Evolutionary conservation across 2,888 invertebrate genomes (phyloP), one percentile per base, ranked within the genome.

Genomic region (Lordiphosa fenestrarum): DNA sequence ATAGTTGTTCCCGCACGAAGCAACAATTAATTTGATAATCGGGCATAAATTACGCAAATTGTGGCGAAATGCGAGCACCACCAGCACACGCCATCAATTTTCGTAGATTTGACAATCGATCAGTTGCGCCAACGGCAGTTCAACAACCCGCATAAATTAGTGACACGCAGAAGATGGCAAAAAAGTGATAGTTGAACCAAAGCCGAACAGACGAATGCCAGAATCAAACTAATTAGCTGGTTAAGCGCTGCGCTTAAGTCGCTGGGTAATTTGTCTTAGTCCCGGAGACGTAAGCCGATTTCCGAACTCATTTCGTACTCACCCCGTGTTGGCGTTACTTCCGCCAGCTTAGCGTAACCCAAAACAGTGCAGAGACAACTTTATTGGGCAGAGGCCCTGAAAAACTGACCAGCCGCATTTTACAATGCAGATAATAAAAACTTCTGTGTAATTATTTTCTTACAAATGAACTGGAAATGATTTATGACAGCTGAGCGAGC

Each of bases 381-480:
- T 80, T 61, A 77, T 78, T 77, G 83, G 66, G 35, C 23, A 44
- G 49, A 53, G 76, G 71, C 73, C 75, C 66, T 70, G 80, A 75
- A 62, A 69, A 40, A 46, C 52, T 73, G 68, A 66, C 71, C 77
- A 66, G 33, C 44, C 44, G 30, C 13, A 12, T 23, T 39, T 47
- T 60, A 35, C 63, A 65, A 53, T 71, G 40, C 41, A 39, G 37
- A 37, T 12, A n/a, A 51, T 23, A 25, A 23, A 53, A 47, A 56
- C 77, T 62, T 69, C 66, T 56, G 46, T 56, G 64, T 83, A 73
- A 78, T 78, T 78, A 78, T 80, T 78, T 83, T 30, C 1, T 30
- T 30, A 30, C 80, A 78, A 78, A 78, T 78, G 83, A 83, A 78
- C 71, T 76, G 69, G 48, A 73, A 69, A 78, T 78, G 77, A 78